Evolutionary conservation across 2,113 vertebrate species (phyloP), one percentile per base, ranked within the genome.

Genomic region (Hirundichthys speculiger): DNA sequence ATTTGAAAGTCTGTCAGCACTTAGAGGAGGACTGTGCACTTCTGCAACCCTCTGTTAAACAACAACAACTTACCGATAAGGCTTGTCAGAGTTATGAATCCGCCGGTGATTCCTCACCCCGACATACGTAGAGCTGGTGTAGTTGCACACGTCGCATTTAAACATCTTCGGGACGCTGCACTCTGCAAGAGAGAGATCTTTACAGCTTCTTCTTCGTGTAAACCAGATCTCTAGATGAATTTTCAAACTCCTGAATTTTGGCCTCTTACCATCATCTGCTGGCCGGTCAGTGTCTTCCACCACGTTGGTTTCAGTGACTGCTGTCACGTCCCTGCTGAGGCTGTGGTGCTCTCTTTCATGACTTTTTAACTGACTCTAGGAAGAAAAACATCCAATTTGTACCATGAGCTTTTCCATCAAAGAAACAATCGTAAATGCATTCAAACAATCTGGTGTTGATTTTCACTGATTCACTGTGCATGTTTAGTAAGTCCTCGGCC

Each of bases 61-160:
- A n/a, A n/a, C 30, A 42, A 20, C 4, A 43, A 73, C 88, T 80
- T 48, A 99, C 98, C 98, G 94, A 82, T 99, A 99, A 0, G 97
- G 96, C 79, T 98, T 99, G 79, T 99, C 97, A 0, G 96, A 96
- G 89, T 80, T 98, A 58, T 99, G 97, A 48, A 98, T 96, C 47
- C 96, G 91, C n/a, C 96, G 89, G 86, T 99, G 97, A 68, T 98
- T 99, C 43, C 98, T 90, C 50, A 99, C 98, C 0, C 97, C 98
- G 0, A 99, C 95, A 0, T 98, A 98, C 0, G 96, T 98, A 0
- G 95, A 94, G 76, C 98, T 99, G 22, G 95, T 96, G 79, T 99
- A 99, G 66, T 95, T 94, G 43, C 98, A 99, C 0, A 96, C 92
- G 0, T 99, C 98, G 16, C 98, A 99, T 81, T 94, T 94, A 43